Conservation (phyloP, 1,140 invertebrate species). For the Nomia melanderi region DNA sequence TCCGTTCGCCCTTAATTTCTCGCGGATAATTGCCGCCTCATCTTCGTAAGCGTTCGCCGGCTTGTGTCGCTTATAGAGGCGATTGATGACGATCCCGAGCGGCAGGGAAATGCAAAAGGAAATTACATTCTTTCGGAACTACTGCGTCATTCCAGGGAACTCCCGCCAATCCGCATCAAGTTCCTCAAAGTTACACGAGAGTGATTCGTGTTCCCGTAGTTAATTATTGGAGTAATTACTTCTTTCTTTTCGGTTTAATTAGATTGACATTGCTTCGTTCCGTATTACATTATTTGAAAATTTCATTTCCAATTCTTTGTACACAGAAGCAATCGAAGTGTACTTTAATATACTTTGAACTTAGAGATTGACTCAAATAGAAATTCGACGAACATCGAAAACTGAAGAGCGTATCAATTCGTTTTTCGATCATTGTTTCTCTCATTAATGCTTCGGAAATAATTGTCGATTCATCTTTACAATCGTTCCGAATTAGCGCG, state of each 20-base stretch:
- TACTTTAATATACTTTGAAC: no score
- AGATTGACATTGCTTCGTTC: no score
- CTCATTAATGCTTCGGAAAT: background rate
- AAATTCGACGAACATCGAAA: no score
- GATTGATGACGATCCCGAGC: conserved; percentile 32
- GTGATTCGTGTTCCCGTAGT: background rate
- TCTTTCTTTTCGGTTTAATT: no score
- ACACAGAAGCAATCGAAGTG: no score
- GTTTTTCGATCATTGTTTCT: background rate
- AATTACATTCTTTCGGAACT: conserved; percentile 51
- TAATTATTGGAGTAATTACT: background rate
- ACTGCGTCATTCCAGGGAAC: conserved; percentile 20
- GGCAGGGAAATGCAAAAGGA: conserved; percentile 24
- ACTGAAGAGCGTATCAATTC: no score
- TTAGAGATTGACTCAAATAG: no score
- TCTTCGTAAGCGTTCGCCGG: conserved; percentile 53
- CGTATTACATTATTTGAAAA: no score
- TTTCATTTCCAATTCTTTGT: no score
- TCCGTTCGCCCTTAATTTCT: conserved; percentile 64
- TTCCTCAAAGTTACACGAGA: background rate
- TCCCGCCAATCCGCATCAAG: background rate
- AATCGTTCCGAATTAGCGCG: conserved; percentile 19
- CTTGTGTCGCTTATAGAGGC: conserved; percentile 27
- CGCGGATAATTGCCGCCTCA: conserved; percentile 61
- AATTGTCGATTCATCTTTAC: conserved; percentile 17